Evolutionary conservation across 2,113 vertebrate species (phyloP).

Genomic region (Scartelaos histophorus): DNA sequence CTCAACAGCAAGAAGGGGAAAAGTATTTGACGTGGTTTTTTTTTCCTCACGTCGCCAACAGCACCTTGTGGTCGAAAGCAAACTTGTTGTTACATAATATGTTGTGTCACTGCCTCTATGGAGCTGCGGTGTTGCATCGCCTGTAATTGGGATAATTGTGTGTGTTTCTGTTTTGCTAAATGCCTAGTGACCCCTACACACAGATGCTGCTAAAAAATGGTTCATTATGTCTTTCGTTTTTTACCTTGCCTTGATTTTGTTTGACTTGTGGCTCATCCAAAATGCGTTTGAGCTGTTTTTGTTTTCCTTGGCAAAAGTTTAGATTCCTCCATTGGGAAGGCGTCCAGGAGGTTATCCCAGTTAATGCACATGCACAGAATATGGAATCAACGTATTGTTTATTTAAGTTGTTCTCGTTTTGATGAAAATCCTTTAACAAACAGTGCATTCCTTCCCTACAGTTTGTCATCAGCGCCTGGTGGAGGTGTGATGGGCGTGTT

Average conservation of each 20-base stretch:
- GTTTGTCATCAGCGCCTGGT: conserved; percentile 9
- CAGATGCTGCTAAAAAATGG: conserved; percentile 28
- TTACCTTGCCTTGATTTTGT: conserved; percentile 44
- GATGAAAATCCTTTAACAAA: conserved; percentile 53
- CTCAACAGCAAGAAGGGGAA: conserved; percentile 57
- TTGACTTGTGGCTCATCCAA: conserved; percentile 48
- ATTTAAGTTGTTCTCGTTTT: conserved; percentile 44
- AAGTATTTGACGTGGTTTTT: conserved; percentile 15
- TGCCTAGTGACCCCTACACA: conserved; percentile 21
- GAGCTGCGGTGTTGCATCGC: conserved; percentile 9
- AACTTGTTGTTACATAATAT: conserved; percentile 29
- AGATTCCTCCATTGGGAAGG: conserved; percentile 27
- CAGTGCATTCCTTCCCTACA: conserved; percentile 37
- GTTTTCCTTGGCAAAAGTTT: conserved; percentile 51
- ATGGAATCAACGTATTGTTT: conserved; percentile 37
- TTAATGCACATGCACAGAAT: conserved; percentile 17
- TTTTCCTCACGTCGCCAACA: conserved; percentile 18
- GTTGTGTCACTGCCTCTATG: conserved; percentile 19
- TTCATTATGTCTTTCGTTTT: conserved; percentile 22
- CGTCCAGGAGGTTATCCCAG: conserved; percentile 33
- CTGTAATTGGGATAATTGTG: conserved; percentile 28
- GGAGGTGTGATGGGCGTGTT: conserved; percentile 42
- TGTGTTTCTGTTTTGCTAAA: conserved; percentile 37
- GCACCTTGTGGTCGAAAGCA: conserved; percentile 24
- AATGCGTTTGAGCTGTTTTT: conserved; percentile 40